Evolutionary conservation across 2,113 vertebrate genomes (phyloP), one percentile per base, ranked within the genome.

Genomic region (Eurypyga helias): DNA sequence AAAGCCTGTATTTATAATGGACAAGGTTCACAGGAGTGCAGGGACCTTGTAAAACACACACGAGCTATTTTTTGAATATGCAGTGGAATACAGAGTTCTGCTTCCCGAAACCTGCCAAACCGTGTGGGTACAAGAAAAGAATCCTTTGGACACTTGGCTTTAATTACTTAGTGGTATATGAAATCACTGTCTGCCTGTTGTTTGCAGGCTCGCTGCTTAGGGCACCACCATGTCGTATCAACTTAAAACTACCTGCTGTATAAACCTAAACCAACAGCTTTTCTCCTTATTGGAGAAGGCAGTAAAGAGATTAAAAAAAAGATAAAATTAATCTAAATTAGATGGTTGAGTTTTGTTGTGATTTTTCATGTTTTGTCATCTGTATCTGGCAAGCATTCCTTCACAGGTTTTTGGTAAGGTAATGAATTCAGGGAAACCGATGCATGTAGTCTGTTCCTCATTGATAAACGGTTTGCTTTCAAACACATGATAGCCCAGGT

Each of bases 1-100:
- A 83, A 96, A 97, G 95, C 91, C 87, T 75, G 78, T 97, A 66
- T 98, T 98, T 98, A 86, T 96, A 97, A 96, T 89, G 97, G 96
- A 97, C 96, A 96, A 95, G 95, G 97, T 97, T 98, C 87, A 61
- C 45, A 64, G 88, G 77, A 96, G 94, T 88, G 83, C 92, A 67
- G 72, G 93, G 96, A 96, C 84, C 93, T 96, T 94, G 95, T 84
- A 91, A 97, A 97, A 86, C 88, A 90, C 78, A 88, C 41, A 21
- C 28, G 38, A 84, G 54, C 87, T 94, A 71, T 78, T 72, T 87
- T 90, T 90, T 84, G 86, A 94, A 88, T 28, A 20, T 91, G 88
- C 70, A 67, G 78, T 89, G 93, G 93, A 92, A 95, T 70, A 72
- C 1, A 58, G 36, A 93, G 64, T 83, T 92, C 34, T 82, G 55